Conservation (phyloP, 30 jellyfish, hydroid and myxozoan genomes). For the Clytia hemisphaerica region DNA sequence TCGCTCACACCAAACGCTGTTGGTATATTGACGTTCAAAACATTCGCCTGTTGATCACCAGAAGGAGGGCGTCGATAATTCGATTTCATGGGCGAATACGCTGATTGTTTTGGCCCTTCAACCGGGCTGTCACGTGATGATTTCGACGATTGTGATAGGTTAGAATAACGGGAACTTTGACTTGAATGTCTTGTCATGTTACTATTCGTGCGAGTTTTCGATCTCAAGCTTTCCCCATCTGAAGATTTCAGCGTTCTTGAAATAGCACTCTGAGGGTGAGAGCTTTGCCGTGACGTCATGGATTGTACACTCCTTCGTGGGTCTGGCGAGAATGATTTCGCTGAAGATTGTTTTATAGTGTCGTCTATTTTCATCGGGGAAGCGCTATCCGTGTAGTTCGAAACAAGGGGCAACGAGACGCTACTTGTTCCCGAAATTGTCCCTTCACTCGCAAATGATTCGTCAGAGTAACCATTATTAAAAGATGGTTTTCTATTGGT, state of each 20-base stretch:
- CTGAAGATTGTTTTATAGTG: not conserved
- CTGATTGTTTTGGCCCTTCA: not conserved
- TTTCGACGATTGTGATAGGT: not conserved
- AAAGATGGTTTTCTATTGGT: no score
- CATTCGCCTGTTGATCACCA: no score
- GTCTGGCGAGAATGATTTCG: no score
- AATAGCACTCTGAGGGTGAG: not conserved
- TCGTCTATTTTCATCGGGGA: not conserved
- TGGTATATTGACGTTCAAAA: no score
- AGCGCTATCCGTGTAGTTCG: not conserved
- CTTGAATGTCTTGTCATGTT: not conserved
- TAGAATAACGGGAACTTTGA: not conserved
- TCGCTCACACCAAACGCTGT: no score
- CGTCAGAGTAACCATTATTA: not conserved
- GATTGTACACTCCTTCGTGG: no score
- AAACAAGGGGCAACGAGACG: slow-evolving; percentile 7
- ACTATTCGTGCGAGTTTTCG: not conserved
- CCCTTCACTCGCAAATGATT: not conserved
- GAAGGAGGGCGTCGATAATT: no score
- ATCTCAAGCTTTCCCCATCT: not conserved
- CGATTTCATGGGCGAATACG: slow-evolving; percentile 9
- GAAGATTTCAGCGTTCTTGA: not conserved
- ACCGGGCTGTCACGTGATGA: not conserved
- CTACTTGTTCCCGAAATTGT: slow-evolving; percentile 6
- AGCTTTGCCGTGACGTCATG: no score